Base-by-base conservation (phyloP, 2,797 vertebrate genomes). In the Eremophila alpestris region DNA sequence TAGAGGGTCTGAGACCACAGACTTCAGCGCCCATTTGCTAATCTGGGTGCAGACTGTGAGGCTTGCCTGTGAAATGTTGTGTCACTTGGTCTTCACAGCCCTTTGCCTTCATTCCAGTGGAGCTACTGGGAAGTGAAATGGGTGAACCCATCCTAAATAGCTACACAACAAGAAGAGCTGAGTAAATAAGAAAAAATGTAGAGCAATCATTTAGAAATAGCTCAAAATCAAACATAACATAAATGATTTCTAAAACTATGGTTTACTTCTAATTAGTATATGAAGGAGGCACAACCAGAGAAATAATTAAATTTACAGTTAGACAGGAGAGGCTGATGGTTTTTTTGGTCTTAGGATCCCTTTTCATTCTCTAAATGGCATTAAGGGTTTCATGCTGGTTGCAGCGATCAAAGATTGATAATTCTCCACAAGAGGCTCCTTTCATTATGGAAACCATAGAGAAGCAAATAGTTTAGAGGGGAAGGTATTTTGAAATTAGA, bases 401-500 rank as follows among this genome's bases (percentile, higher is more conserved):
- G 70, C 60, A 67, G 70, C 32, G 26, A 83, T 62, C 67, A 38
- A 78, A 83, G 91, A 86, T 70, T 94, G 70, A 64, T 90, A 82
- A 83, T 80, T 67, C 68, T 78, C 91, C 74, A 64, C 41, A 63
- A 87, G 85, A 94, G 56, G 58, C 60, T 90, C 43, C 74, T 88
- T 91, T 94, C 74, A 68, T 94, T 87, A 84, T 19, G 46, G 74
- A 88, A 87, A 58, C 40, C 41, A 60, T 15, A 68, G n/a, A 80
- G 38, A 4, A 81, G 20, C 27, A 74, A 93, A 84, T 23, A 95
- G 67, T 76, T 91, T 76, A 67, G 45, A 79, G 29, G 38, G 30
- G 22, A 91, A 94, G 18, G 49, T 54, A 82, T 94, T 94, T 62
- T 76, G 67, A 89, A 89, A 92, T 92, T 68, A 87, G 56, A 74